Conservation (phyloP, 2,113 vertebrate genomes). For the Crotalus horridus region DNA sequence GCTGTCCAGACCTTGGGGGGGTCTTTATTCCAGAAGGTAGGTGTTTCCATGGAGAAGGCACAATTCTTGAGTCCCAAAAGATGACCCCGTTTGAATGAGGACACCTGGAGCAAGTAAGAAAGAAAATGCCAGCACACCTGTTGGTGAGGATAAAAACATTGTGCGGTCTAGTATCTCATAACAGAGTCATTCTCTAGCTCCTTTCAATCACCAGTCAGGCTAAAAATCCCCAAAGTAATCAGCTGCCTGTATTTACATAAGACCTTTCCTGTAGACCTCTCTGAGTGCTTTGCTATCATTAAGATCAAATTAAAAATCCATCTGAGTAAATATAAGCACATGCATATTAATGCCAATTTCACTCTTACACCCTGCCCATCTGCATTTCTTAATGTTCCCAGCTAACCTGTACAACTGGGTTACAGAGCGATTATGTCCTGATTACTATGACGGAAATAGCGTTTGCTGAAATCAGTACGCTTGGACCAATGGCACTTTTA, state of each 20-base stretch:
- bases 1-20: background rate
- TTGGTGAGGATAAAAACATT: fast-evolving
- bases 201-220: background rate
- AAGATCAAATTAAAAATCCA: constrained; percentile 52
- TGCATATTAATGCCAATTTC: constrained; percentile 41
- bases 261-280: constrained; percentile 35
- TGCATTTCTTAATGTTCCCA: background rate
- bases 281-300: constrained; percentile 30
- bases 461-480: too few relatives aligned
- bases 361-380: constrained; percentile 35
- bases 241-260: constrained; percentile 27
- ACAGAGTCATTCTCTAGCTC: background rate
- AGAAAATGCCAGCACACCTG: background rate
- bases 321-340: constrained; percentile 41
- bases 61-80: background rate
- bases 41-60: background rate
- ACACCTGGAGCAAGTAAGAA: background rate
- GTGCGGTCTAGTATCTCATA: background rate
- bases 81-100: background rate
- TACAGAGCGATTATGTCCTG: background rate
- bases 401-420: background rate
- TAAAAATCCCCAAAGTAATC: constrained; percentile 36
- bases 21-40: background rate
- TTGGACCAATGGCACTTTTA: background rate
- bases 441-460: background rate